Base-by-base conservation (phyloP, 2,888 invertebrate genomes). In the Magallana nippona region DNA sequence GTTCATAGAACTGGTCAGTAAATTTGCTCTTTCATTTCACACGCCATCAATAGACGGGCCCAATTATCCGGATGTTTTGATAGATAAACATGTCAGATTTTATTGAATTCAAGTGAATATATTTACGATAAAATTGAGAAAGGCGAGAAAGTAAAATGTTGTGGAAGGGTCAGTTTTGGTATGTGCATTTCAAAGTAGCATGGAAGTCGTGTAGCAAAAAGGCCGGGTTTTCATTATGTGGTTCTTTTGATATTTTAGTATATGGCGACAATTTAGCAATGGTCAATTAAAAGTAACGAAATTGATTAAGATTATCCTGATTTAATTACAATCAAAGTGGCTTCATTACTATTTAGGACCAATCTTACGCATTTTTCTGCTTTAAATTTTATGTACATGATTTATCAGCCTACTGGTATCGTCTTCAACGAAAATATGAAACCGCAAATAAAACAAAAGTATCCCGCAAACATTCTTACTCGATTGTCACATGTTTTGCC, bases 61-160 rank as follows among this genome's bases (percentile, higher is more conserved):
- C 71, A 71, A 71, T 71, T 71, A 71, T 71, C 32, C 71, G 71
- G 71, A 71, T 71, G 27, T 32, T 63, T 71, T 71, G 71, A 71
- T 22, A 71, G 71, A 71, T 71, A 71, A 71, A 71, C 71, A 71
- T 71, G 71, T 27, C 71, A 71, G 15, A 15, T 71, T 71, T 71
- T 71, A 71, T 71, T 71, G 71, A 71, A 71, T 27, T 71, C 15
- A 15, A 71, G 71, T 71, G 71, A 71, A 71, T 71, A 71, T 71
- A 71, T 71, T 71, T 71, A 22, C 71, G 71, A 71, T 71, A 71
- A 60, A 71, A 32, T 27, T 71, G 71, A 71, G 71, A 71, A 71
- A 71, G 71, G 71, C 22, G 71, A 71, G 71, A 71, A 71, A 32
- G 32, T 71, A 71, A 71, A 71, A 27, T 71, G 22, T 71, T 71